Evolutionary conservation across 2,113 vertebrate genomes (phyloP).

Genomic region (Sarotherodon lohbergeri): DNA sequence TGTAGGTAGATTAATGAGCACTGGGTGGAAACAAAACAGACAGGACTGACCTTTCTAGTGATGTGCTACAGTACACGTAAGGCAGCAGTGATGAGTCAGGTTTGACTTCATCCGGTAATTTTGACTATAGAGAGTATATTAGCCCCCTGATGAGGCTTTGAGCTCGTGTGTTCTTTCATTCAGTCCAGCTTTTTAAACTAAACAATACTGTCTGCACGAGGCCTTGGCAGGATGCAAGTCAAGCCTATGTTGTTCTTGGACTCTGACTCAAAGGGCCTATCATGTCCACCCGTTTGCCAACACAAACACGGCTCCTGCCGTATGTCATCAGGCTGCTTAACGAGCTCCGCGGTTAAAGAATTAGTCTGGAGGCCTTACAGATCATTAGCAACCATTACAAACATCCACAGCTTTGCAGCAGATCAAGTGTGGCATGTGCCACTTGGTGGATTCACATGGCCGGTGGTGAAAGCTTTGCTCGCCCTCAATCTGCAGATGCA

Average conservation of each 20-base stretch:
- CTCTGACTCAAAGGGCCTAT: constrained; percentile 2
- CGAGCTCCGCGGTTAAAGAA: background rate
- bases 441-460: background rate
- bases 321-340: constrained; percentile 12
- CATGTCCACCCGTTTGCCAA: constrained; percentile 14
- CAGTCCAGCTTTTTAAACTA: background rate
- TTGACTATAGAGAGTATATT: background rate
- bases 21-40: background rate
- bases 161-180: background rate
- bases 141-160: background rate
- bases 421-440: constrained; percentile 10
- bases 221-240: constrained; percentile 15
- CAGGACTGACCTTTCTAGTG: background rate
- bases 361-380: background rate
- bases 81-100: background rate
- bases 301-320: constrained; percentile 11
- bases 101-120: background rate
- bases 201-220: constrained; percentile 17
- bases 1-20: constrained; percentile 39
- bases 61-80: background rate
- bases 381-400: constrained; percentile 24
- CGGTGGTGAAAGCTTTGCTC: background rate
- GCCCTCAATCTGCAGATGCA: background rate
- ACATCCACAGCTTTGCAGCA: constrained; percentile 11
- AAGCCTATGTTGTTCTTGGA: constrained; percentile 26